phyloP scores from a whole-genome alignment of 2,888 invertebrate species.

The Portevinia maculata region DNA sequence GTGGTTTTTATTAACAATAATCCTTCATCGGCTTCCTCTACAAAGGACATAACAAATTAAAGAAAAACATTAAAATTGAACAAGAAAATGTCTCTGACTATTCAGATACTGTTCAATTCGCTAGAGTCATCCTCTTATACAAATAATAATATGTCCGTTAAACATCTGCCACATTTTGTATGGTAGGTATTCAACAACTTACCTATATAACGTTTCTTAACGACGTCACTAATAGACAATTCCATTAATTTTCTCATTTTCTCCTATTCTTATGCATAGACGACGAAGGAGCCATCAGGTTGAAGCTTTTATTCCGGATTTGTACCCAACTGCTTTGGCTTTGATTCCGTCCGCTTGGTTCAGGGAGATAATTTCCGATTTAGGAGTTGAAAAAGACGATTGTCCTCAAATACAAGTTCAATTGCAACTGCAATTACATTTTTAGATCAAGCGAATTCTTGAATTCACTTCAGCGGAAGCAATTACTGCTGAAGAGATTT shows the following conservation, averaged over 20 bases:
- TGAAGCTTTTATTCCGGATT: constrained; percentile 58
- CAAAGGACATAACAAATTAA: not conserved
- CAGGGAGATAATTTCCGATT: constrained; percentile 70
- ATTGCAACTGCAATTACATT: constrained; percentile 73
- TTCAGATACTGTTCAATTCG: no score
- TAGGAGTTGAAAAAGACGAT: constrained; percentile 29
- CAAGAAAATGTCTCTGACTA: no score
- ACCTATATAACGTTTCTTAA: constrained; percentile 29
- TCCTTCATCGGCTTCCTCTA: no score
- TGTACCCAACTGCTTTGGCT: constrained; percentile 49
- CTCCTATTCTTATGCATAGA: constrained; percentile 45
- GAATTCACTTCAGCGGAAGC: constrained; percentile 72
- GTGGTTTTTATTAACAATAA: no score
- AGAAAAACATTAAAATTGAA: no score
- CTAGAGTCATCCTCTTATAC: no score
- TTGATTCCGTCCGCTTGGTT: constrained; percentile 47
- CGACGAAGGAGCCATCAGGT: constrained; percentile 19
- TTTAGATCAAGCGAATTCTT: constrained; percentile 73
- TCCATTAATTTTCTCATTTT: constrained; percentile 53
- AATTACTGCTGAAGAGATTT: constrained; percentile 73
- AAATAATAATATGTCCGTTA: no score
- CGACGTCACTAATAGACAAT: constrained; percentile 56
- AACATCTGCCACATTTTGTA: no score
- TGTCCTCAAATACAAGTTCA: constrained; percentile 45
- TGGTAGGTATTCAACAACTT: constrained; percentile 19